Evolutionary conservation across 2,797 vertebrate species (phyloP).

Genomic region (Tapirus indicus): DNA sequence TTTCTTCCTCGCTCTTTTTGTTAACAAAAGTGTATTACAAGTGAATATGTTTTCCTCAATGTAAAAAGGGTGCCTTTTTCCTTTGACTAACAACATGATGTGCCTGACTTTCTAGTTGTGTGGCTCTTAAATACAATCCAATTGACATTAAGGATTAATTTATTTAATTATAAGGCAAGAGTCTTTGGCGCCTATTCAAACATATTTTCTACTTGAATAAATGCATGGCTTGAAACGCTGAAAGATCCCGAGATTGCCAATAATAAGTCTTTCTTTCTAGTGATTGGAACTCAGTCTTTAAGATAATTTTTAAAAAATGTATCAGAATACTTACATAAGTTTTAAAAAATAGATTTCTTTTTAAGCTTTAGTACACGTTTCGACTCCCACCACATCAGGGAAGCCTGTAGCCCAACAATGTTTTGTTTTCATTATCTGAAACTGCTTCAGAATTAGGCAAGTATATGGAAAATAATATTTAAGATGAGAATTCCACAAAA

Average conservation of each 20-base stretch:
- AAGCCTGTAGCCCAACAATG: neutral
- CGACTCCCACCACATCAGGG: neutral
- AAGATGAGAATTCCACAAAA: conserved; percentile 46
- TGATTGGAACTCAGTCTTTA: neutral
- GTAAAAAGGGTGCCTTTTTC: neutral
- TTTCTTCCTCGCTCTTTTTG: neutral
- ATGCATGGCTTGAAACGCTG: conserved; percentile 14
- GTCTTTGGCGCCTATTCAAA: neutral
- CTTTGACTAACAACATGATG: neutral
- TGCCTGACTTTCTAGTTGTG: neutral
- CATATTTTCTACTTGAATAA: conserved; percentile 50
- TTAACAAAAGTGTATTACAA: conserved; percentile 20
- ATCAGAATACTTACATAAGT: neutral
- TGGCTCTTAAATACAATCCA: neutral
- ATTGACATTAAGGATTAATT: neutral
- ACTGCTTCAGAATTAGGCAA: neutral
- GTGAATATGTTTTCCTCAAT: neutral
- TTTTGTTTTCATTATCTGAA: neutral
- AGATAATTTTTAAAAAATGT: neutral
- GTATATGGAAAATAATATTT: neutral
- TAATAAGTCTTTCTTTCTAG: neutral
- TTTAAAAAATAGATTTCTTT: neutral
- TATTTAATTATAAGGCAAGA: neutral
- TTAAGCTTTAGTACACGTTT: neutral
- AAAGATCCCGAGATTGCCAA: neutral